These are phyloP conservation scores for Scaeva pyrastri DNA, from an alignment of 2,888 invertebrate genomes.

Conservation along the genomic window DNA sequence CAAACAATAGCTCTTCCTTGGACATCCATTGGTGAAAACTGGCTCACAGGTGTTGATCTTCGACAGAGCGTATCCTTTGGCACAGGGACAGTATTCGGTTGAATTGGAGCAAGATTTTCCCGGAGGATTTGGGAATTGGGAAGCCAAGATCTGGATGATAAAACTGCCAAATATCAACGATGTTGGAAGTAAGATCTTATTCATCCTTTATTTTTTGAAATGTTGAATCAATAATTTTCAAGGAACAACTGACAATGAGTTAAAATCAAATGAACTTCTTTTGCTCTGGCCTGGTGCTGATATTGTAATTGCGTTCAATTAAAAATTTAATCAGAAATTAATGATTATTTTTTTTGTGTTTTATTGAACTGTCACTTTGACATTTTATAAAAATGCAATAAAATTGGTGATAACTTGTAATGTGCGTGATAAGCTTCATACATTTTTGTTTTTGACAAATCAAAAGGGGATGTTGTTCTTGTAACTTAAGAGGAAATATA, in stretches of 20 bases:
- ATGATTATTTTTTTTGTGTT: background rate
- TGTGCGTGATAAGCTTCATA: background rate
- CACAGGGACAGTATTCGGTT: background rate
- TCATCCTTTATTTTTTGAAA: background rate
- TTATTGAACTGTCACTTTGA: constrained; percentile 1
- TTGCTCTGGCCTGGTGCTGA: background rate
- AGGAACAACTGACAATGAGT: background rate
- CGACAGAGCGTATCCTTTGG: background rate
- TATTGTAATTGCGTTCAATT: background rate
- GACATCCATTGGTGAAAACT: constrained; percentile 1
- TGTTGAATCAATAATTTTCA: constrained; percentile 1
- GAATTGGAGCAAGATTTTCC: background rate
- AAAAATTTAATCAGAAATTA: background rate
- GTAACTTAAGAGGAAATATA: background rate
- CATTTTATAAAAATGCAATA: background rate
- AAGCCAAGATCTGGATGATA: background rate
- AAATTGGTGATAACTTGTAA: background rate
- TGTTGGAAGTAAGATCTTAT: background rate
- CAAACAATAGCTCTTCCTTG: background rate
- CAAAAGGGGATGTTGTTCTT: background rate
- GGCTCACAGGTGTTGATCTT: constrained; percentile 5
- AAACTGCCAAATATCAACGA: background rate
- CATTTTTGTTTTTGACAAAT: background rate
- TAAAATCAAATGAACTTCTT: background rate
- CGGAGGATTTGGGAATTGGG: background rate